Evolutionary conservation across 2,888 invertebrate genomes (phyloP).

Genomic region (Epirrhoe tristata): DNA sequence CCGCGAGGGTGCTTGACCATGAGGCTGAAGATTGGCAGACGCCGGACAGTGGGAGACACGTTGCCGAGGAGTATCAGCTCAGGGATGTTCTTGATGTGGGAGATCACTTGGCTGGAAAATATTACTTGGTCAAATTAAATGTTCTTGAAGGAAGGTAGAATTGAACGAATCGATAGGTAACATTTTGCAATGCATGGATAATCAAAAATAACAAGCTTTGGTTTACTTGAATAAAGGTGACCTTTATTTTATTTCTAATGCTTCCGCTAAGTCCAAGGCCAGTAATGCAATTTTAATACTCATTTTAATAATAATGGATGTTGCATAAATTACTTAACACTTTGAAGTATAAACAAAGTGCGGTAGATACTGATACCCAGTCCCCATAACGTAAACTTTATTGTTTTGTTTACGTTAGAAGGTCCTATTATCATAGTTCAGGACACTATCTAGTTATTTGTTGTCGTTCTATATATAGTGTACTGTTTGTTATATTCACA

Average conservation of each 20-base stretch:
- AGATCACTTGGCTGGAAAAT: conserved; percentile 88
- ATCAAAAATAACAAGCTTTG: not conserved
- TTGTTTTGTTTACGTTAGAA: conserved; percentile 28
- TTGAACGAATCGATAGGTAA: too few species aligned
- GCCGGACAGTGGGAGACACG: conserved; percentile 87
- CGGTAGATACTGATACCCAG: not conserved
- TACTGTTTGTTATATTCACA: conserved; percentile 17
- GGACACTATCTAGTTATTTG: conserved; percentile 6
- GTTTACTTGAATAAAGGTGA: not conserved
- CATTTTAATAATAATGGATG: not conserved
- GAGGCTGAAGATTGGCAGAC: conserved; percentile 94
- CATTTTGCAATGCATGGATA: not conserved
- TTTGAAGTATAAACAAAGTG: conserved; percentile 4
- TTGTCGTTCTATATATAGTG: not conserved
- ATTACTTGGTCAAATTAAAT: conserved; percentile 29
- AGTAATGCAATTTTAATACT: not conserved
- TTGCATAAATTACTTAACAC: conserved; percentile 10
- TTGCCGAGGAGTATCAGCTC: conserved; percentile 92
- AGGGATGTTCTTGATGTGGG: conserved; percentile 92
- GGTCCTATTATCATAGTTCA: conserved; percentile 22
- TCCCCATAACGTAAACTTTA: conserved; percentile 8
- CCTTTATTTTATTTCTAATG: not conserved
- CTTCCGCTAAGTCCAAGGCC: conserved; percentile 7
- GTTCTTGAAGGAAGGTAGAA: too few species aligned
- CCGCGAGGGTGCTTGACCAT: conserved; percentile 93